Evolutionary conservation across 2,113 vertebrate species (phyloP).

Genomic region (Oenanthe oenanthe): DNA sequence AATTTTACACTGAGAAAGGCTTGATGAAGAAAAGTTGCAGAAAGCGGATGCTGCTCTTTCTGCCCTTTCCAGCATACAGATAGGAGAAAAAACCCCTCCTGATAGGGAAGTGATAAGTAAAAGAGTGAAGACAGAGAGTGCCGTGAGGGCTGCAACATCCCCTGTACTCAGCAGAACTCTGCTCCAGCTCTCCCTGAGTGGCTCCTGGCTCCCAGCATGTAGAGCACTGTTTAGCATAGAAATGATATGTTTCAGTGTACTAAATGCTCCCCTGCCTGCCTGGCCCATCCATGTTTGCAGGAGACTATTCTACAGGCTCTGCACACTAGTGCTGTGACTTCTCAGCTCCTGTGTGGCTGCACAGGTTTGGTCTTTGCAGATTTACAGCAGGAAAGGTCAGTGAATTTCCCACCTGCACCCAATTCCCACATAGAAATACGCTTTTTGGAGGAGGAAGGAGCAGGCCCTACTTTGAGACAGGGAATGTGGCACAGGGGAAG

Average conservation of each 20-base stretch:
- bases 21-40: background rate
- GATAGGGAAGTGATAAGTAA: background rate
- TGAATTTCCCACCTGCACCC: background rate
- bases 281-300: fast-evolving
- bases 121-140: background rate
- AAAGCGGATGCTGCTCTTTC: background rate
- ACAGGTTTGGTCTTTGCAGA: background rate
- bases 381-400: background rate
- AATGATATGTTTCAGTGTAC: background rate
- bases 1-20: background rate
- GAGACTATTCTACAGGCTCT: background rate
- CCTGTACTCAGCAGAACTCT: background rate
- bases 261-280: background rate
- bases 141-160: fast-evolving
- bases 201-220: background rate
- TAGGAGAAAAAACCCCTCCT: background rate
- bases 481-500: background rate
- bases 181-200: background rate
- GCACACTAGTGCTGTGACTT: background rate
- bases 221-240: background rate
- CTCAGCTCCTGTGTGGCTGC: background rate
- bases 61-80: background rate
- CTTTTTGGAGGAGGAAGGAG: background rate
- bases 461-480: background rate
- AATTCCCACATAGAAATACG: fast-evolving